Conservation (phyloP, 64 coral and sea anemone species). For the Porites lutea region DNA sequence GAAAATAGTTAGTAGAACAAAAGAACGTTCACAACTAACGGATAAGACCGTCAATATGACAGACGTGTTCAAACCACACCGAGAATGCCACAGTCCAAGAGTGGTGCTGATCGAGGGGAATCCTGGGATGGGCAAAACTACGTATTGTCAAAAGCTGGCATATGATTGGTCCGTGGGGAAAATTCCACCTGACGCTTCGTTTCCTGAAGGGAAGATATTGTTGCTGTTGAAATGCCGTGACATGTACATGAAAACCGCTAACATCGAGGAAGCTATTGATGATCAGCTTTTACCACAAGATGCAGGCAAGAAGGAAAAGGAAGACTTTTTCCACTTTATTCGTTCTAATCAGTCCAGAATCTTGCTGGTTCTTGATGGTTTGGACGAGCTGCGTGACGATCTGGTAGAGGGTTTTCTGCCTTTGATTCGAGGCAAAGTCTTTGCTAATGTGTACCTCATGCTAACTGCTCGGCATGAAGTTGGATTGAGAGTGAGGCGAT, state of each 20-base stretch:
- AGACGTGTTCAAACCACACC: slow-evolving; percentile 29
- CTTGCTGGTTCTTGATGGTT: slow-evolving; percentile 39
- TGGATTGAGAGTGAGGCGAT: not conserved
- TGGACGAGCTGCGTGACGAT: not conserved
- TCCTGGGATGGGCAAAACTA: slow-evolving; percentile 37
- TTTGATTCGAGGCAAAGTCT: not conserved
- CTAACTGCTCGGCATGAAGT: slow-evolving; percentile 13
- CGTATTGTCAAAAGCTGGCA: slow-evolving; percentile 37
- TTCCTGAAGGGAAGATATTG: slow-evolving; percentile 37
- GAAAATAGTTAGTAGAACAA: not conserved
- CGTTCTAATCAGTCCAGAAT: slow-evolving; percentile 19
- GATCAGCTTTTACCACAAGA: slow-evolving; percentile 46
- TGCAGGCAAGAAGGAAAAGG: not conserved
- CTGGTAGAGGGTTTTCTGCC: not conserved
- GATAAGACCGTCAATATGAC: not conserved
- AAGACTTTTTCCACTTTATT: slow-evolving; percentile 20
- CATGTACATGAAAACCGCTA: slow-evolving; percentile 21
- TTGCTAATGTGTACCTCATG: slow-evolving; percentile 1
- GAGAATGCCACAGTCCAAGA: slow-evolving; percentile 34
- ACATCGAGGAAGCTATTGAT: not conserved
- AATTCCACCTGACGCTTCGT: not conserved
- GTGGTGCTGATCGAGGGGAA: slow-evolving; percentile 43
- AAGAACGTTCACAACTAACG: not conserved
- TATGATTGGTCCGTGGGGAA: slow-evolving; percentile 38
- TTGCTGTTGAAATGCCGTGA: slow-evolving; percentile 53